phyloP scores from a whole-genome alignment of 2,113 vertebrate species.

The Psilopsiagon aymara region DNA sequence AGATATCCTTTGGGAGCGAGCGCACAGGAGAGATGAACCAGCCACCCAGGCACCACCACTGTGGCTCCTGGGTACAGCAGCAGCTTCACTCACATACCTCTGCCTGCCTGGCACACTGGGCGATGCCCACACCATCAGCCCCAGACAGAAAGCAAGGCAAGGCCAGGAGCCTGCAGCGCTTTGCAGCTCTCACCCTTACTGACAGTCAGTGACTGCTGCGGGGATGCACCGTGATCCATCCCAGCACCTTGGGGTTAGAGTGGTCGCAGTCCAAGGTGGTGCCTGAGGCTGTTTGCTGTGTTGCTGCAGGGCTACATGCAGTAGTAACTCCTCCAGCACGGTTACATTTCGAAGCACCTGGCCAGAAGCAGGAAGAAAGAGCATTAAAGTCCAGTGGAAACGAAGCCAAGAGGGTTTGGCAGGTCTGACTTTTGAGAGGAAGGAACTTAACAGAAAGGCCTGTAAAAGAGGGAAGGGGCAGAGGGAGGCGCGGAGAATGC shows the following conservation, averaged over 20 bases:
- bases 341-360: background rate
- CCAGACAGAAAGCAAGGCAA: background rate
- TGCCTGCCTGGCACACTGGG: accelerated
- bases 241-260: background rate
- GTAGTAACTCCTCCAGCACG: background rate
- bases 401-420: background rate
- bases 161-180: background rate
- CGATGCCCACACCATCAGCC: background rate
- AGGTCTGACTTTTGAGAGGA: background rate
- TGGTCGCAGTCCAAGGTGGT: background rate
- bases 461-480: background rate
- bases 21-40: background rate
- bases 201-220: accelerated
- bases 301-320: background rate
- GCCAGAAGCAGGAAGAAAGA: background rate
- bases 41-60: background rate
- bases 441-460: background rate
- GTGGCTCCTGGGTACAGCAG: accelerated
- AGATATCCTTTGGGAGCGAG: background rate
- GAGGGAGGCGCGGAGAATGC: background rate
- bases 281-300: background rate
- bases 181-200: background rate
- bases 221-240: background rate
- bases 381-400: background rate
- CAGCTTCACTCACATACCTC: accelerated